Evolutionary conservation across 2,113 vertebrate species (phyloP), one percentile per base, ranked within the genome.

Genomic region (Heterotilapia buettikoferi): DNA sequence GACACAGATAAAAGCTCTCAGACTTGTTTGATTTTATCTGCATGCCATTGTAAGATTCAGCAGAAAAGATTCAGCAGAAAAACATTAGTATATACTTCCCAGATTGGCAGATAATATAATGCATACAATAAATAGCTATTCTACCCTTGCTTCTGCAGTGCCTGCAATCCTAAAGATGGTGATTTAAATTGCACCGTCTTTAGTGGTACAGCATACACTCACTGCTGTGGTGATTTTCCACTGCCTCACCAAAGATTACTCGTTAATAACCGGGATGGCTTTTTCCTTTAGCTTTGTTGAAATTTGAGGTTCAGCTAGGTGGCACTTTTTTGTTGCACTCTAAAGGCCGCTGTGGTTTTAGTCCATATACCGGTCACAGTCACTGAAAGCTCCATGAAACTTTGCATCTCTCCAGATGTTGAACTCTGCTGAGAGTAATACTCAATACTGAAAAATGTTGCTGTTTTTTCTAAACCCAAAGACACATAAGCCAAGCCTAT

Each of bases 11-110:
- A 80, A 90, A 87, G 43, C 81, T 78, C 63, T 52, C 50, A 80
- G 82, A 59, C 88, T 2, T 5, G 63, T 56, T 38, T 53, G 86
- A 91, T 87, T 76, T 19, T 80, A 89, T 94, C 90, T 83, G 88
- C 57, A 89, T 53, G 84, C 33, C 59, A 81, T 76, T 50, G 50
- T 21, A 3, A 81, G 83, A 84, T 71, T 16, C 26, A 52, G 12
- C 66, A 16, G 29, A 68, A 79, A 59, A 52, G 83, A 84, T 71
- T 16, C 26, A 52, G 12, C 66, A 16, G 29, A 68, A 79, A 59
- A 52, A 36, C 82, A 12, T 53, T 24, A 56, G 9, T 36, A 7
- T 84, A 78, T 89, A 71, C 89, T 33, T 82, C 10, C 13, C 31
- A 16, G 50, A 61, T 11, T 59, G 26, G 7, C 14, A 92, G 85